Base-by-base conservation (phyloP, 2,113 vertebrate species). In the Ceuthmochares aereus region DNA sequence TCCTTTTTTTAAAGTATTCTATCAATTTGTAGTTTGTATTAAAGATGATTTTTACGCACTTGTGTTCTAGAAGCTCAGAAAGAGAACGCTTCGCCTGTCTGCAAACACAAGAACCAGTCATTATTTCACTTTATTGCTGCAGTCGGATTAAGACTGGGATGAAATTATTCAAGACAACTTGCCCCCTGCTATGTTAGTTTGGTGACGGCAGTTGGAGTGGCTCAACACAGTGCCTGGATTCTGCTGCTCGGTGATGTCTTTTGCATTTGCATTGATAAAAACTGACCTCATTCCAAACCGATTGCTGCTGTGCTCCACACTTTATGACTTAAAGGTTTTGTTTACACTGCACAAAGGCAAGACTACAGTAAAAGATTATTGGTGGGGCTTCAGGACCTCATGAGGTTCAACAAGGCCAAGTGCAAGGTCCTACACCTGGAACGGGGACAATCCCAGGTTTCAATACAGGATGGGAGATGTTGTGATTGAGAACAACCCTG, bases 171-270 rank as follows among this genome's bases (percentile, higher is more conserved):
- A 18, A 42, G 36, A 42, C 11, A 16, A 10, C 59, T 42, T 54
- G 29, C 22, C 18, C 19, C 25, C 21, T 17, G 55, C 4, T 8
- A 1, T 3, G 9, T 34, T 21, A 29, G 18, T 4, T n/a, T 5
- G 15, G 37, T 45, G 88, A 23, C 40, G 9, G 40, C 51, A 30
- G 27, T 4, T 8, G 30, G 22, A 47, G 52, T n/a, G 34, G 51
- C 45, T 37, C 63, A 75, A 5, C 0, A 1, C 32, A 23, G 22
- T 1, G 16, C 25, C 9, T 37, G 18, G 32, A 17, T 67, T 47
- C 49, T 32, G 9, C 62, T 62, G 67, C 55, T 23, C 4, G 20
- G 32, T 30, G 30, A 26, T 15, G 5, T 1, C 30, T 81, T 54
- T 17, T 32, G 17, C 15, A 7, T 82, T 76, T 82, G 9, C 26